A percentile compares a stretch with the other conserved stretches of the same genome.
Conservation (phyloP, 2,888 invertebrate genomes). For the Myopa tessellatipennis region DNA sequence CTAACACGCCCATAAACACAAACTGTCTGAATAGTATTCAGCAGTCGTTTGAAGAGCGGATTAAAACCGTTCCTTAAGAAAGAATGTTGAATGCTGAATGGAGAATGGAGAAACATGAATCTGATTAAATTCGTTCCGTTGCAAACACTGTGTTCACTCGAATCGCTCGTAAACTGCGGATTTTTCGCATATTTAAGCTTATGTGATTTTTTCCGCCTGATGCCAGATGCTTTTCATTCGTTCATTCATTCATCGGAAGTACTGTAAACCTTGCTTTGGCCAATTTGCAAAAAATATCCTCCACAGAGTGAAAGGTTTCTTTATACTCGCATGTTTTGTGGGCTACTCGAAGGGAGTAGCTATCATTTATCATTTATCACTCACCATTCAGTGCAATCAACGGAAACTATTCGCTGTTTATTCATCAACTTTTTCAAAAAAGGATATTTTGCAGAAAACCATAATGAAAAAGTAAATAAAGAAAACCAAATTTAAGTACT, state of each 20-base stretch:
- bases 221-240: not conserved
- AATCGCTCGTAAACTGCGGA: not conserved
- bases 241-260: not conserved
- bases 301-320: too few species aligned
- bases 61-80: slow-evolving; percentile 3
- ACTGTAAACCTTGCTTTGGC: not conserved
- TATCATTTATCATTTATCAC: too few species aligned
- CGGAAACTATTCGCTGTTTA: too few species aligned
- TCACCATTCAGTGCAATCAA: too few species aligned
- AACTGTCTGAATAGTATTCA: not conserved
- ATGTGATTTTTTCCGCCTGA: slow-evolving; percentile 1
- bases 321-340: too few species aligned
- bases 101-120: not conserved
- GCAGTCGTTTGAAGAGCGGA: slow-evolving; percentile 10
- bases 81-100: not conserved
- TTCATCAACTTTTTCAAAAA: too few species aligned
- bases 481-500: too few species aligned
- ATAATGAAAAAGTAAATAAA: too few species aligned
- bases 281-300: not conserved
- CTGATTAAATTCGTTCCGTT: slow-evolving; percentile 6
- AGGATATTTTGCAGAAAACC: too few species aligned
- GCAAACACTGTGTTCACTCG: not conserved
- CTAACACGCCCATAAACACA: not conserved
- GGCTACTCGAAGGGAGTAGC: too few species aligned
- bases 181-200: slow-evolving; percentile 12